phyloP scores from a whole-genome alignment of 2,888 invertebrate species.

The Tenthredo amoena region DNA sequence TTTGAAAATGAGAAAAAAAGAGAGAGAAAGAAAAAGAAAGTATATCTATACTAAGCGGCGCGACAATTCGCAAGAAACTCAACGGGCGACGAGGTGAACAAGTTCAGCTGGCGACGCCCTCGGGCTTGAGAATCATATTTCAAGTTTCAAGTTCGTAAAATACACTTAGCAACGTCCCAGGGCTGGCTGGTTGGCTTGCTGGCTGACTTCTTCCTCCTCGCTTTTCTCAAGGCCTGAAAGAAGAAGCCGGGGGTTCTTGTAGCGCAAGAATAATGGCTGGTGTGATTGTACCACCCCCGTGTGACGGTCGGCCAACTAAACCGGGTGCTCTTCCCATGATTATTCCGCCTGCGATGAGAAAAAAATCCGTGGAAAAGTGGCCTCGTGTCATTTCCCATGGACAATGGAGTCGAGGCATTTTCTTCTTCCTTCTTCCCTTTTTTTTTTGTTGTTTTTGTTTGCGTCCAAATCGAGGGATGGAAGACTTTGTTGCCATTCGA shows the following conservation, averaged over 20 bases:
- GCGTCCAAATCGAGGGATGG: background rate
- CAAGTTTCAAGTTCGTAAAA: conserved; percentile 48
- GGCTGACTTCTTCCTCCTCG: background rate
- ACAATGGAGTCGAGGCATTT: background rate
- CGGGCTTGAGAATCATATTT: conserved; percentile 44
- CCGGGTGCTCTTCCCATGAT: background rate
- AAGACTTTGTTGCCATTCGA: background rate
- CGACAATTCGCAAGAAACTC: conserved; percentile 37
- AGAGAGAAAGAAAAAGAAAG: background rate
- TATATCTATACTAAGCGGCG: background rate
- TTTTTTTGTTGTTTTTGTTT: background rate
- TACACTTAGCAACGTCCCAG: conserved; percentile 25
- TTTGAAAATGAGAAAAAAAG: background rate
- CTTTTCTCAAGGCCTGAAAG: background rate
- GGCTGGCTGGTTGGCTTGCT: background rate
- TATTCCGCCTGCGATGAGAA: conserved; percentile 4
- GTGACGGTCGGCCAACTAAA: background rate
- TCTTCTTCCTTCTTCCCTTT: background rate
- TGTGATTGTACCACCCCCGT: conserved; percentile 3
- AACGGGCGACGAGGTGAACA: background rate
- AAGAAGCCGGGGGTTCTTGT: background rate
- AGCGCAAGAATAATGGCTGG: conserved; percentile 25
- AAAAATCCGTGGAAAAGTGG: conserved; percentile 18
- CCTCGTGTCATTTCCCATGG: conserved; percentile 16
- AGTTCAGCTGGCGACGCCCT: conserved; percentile 33